Percentiles rank a stretch among this genome's conserved stretches.
These are phyloP conservation scores for Morphnarchus princeps DNA, from an alignment of 2,113 vertebrate genomes.

Conservation along the genomic window DNA sequence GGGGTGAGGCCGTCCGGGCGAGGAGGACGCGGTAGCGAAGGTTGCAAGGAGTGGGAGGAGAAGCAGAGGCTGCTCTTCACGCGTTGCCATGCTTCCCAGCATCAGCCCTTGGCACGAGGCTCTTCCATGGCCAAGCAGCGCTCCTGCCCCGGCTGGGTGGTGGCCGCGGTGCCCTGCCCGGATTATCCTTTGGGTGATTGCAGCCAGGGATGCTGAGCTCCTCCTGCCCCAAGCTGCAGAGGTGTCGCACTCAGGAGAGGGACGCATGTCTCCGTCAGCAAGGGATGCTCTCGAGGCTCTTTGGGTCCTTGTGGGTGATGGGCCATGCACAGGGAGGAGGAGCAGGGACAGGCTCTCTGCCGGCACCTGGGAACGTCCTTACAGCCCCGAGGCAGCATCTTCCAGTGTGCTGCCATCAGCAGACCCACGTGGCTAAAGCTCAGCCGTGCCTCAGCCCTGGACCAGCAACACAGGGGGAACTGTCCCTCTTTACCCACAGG, in stretches of 20 bases:
- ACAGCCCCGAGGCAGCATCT: not conserved
- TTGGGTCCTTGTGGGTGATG: not conserved
- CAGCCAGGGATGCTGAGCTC: not conserved
- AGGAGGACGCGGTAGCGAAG: not conserved
- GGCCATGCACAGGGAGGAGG: not conserved
- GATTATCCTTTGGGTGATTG: not conserved
- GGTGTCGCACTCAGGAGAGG: not conserved
- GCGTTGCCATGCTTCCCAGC: fast-evolving
- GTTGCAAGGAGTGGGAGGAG: not conserved
- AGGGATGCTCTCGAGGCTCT: not conserved
- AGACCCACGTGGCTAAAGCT: fast-evolving
- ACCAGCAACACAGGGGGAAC: not conserved
- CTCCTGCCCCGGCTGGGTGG: not conserved
- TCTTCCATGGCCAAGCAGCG: fast-evolving
- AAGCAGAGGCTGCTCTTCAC: not conserved
- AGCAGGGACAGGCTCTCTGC: not conserved
- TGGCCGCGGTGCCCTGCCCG: fast-evolving
- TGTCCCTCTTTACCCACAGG: not conserved
- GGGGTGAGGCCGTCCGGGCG: not conserved
- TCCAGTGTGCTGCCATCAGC: not conserved
- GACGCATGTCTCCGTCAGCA: fast-evolving
- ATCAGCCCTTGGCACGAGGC: not conserved
- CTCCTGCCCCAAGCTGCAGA: not conserved
- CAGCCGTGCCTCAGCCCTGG: not conserved
- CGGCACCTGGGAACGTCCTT: not conserved